Base-by-base conservation (phyloP, 2,797 vertebrate species). In the Coreius guichenoti region DNA sequence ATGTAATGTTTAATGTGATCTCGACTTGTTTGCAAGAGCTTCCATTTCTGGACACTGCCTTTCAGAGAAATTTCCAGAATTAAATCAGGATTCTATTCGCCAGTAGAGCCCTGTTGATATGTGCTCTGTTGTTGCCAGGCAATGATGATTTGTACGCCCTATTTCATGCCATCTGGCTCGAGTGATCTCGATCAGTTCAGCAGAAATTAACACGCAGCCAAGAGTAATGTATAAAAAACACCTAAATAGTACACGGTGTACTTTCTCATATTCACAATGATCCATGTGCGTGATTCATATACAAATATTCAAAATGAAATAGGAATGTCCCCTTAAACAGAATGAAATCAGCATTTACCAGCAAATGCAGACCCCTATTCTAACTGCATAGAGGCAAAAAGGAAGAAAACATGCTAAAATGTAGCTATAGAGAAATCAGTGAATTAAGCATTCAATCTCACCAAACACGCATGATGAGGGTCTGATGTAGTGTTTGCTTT, bases 121-220 rank as follows among this genome's bases (percentile, higher is more conserved):
- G 7, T 67, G 51, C 26, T 80, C 68, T 82, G 67, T 33, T 49
- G 87, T 91, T 89, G 90, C 88, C 68, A 88, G 86, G 91, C 82
- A 83, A 89, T 90, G 79, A 83, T 56, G 82, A 74, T 84, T 76
- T 78, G 78, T 54, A 58, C 81, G 80, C 75, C 54, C 79, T 78
- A 86, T 51, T 83, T 86, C 75, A 73, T 21, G 56, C 56, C 51
- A 69, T 84, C 82, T 83, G 43, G 69, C 78, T 73, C 2, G 29
- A 83, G 81, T 81, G 36, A 86, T 69, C 70, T 81, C 9, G 26
- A 86, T 87, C 43, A 69, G 26, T 73, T 69, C 21, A 45, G 79
- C 43, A 82, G 33, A 86, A 84, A 86, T 54, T 0, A 49, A 49
- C 33, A 63, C 14, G n/a, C 56, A 74, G 39, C 56, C 14, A 4